Evolutionary conservation across 2,888 invertebrate genomes (phyloP).

Genomic region (Cistogaster globosa): DNA sequence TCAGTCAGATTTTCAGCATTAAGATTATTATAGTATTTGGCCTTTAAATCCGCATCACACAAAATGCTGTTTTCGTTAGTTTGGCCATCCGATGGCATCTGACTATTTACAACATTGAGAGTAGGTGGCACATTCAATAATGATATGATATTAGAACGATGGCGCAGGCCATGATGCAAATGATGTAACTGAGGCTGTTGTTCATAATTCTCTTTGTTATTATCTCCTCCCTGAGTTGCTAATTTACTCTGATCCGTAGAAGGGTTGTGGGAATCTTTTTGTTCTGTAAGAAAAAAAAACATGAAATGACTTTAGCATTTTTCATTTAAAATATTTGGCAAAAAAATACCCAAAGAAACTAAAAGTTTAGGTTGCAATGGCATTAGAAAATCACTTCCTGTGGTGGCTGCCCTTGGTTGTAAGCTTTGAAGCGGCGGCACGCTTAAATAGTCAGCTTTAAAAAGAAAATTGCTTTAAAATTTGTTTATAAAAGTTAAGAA

Average conservation of each 20-base stretch:
- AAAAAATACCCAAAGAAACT: constrained; percentile 80
- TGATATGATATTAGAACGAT: constrained; percentile 70
- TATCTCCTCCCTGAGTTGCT: constrained; percentile 65
- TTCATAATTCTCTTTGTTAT: constrained; percentile 55
- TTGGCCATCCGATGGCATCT: constrained; percentile 78
- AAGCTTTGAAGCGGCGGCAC: constrained; percentile 85
- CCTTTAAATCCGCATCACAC: constrained; percentile 74
- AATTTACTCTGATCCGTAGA: constrained; percentile 72
- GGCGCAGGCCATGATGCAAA: constrained; percentile 66
- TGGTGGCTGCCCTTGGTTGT: constrained; percentile 88
- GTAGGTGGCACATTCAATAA: constrained; percentile 79
- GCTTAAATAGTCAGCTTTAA: constrained; percentile 84
- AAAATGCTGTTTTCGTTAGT: not conserved
- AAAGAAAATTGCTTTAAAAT: not conserved
- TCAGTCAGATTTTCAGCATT: constrained; percentile 27
- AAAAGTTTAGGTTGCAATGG: constrained; percentile 89
- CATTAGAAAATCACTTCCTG: constrained; percentile 88
- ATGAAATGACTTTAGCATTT: not conserved
- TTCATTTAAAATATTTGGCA: not conserved
- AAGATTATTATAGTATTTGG: constrained; percentile 60
- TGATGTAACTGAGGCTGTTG: constrained; percentile 57
- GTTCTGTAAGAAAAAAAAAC: constrained; percentile 74
- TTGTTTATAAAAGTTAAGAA: too few species aligned
- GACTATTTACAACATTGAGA: constrained; percentile 76
- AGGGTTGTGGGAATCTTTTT: constrained; percentile 79